phyloP scores from a whole-genome alignment of 2,797 vertebrate genomes.

The Leptodactylus fallax region DNA sequence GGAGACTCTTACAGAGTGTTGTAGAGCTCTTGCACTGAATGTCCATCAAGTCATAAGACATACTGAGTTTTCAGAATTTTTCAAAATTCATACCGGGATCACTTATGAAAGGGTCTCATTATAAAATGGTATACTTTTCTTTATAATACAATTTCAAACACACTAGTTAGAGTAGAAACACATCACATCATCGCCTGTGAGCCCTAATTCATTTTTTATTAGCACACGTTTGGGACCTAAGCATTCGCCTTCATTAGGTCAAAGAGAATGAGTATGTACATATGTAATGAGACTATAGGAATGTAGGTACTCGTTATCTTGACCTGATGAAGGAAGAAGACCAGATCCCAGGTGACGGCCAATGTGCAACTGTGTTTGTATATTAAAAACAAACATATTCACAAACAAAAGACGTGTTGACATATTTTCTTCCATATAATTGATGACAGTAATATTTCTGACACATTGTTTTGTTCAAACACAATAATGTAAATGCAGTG shows the following conservation, averaged over 20 bases:
- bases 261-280: conserved; percentile 58
- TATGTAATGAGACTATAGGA: conserved; percentile 56
- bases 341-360: conserved; percentile 5
- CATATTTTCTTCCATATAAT: conserved; percentile 13
- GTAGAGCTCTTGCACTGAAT: conserved; percentile 13
- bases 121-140: conserved; percentile 17
- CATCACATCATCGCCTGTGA: conserved; percentile 39
- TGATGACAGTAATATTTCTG: conserved; percentile 37
- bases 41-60: conserved; percentile 22
- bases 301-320: conserved; percentile 34
- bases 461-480: conserved; percentile 39
- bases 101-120: conserved; percentile 26
- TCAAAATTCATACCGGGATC: conserved; percentile 7
- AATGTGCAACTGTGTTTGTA: conserved; percentile 37
- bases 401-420: conserved; percentile 44
- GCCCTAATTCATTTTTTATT: conserved; percentile 50
- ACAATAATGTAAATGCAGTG: conserved; percentile 26
- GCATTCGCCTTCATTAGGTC: conserved; percentile 50
- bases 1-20: conserved; percentile 24
- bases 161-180: conserved; percentile 15
- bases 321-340: conserved; percentile 33
- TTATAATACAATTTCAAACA: conserved; percentile 41
- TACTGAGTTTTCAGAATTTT: neutral
- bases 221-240: conserved; percentile 41
- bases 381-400: conserved; percentile 34